Evolutionary conservation across 2,797 vertebrate genomes (phyloP).

Genomic region (Bufotes viridis): DNA sequence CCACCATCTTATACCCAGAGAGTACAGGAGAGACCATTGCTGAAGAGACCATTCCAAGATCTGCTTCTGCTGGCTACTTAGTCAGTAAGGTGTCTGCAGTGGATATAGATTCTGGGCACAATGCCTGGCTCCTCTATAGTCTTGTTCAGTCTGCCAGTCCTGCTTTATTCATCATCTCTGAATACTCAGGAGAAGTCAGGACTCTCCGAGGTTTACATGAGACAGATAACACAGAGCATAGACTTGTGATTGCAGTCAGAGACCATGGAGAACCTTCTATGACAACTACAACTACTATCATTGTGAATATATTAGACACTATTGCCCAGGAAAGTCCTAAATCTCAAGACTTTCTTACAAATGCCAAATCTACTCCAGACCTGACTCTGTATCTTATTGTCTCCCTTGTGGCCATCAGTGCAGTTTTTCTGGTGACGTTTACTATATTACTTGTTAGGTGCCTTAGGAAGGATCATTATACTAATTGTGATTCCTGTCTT

Average conservation of each 20-base stretch:
- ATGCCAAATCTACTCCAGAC: conserved; percentile 38
- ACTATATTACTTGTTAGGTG: conserved; percentile 45
- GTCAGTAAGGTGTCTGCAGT: conserved; percentile 55
- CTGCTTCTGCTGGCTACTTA: conserved; percentile 42
- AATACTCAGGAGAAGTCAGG: conserved; percentile 48
- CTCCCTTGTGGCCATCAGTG: conserved; percentile 43
- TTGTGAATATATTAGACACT: conserved; percentile 45
- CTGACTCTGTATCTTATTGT: conserved; percentile 52
- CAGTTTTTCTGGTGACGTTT: conserved; percentile 49
- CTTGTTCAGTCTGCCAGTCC: conserved; percentile 22
- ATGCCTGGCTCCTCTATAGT: conserved; percentile 52
- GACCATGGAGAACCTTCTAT: conserved; percentile 54
- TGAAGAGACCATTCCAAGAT: conserved; percentile 49
- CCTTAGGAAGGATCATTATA: conserved; percentile 29
- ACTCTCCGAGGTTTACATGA: conserved; percentile 39
- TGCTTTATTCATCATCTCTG: conserved; percentile 42
- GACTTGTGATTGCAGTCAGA: conserved; percentile 34
- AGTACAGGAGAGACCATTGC: neutral
- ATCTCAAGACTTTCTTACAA: conserved; percentile 36
- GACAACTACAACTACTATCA: conserved; percentile 34
- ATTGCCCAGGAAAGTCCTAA: conserved; percentile 27
- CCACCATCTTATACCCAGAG: conserved; percentile 83
- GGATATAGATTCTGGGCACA: conserved; percentile 56
- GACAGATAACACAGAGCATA: conserved; percentile 35
- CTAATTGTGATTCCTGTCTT: conserved; percentile 20